Base-by-base conservation (phyloP, 2,113 vertebrate genomes). In the Tragelaphus imberbis region DNA sequence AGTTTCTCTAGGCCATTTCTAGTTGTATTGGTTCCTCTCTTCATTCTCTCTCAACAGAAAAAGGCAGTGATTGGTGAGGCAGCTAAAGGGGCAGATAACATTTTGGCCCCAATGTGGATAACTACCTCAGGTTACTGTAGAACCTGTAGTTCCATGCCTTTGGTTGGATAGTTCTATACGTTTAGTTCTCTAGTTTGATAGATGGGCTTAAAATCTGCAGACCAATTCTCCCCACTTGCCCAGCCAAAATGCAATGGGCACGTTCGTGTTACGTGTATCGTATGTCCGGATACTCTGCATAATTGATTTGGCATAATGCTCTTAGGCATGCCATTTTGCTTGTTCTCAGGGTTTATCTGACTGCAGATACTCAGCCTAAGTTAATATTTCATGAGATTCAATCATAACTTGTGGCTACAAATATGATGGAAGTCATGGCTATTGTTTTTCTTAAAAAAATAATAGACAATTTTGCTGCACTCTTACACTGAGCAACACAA, bases 311-410 rank as follows among this genome's bases (percentile, higher is more conserved):
- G 44, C 51, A 84, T 81, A 55, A 68, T 91, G 90, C 84, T 92
- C 84, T 85, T 28, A 89, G 55, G 30, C 7, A 5, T 33, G 36
- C 77, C 9, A 19, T 91, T 40, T 88, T 94, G 51, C 40, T 96
- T 93, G 68, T 90, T 84, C 71, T 89, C 15, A 40, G 92, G 36
- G 49, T 82, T 94, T 93, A 27, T 84, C 59, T 95, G 88, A 77
- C 56, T 56, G n/a, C 21, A 86, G 8, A 80, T 82, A 65, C 56
- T 94, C 79, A 88, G 33, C 33, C 58, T 51, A 61, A 53, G 15
- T 97, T 94, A 97, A 94, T 96, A 96, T 97, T 92, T 97, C 71
- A 94, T 97, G 97, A 97, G 56, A 88, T 11, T 80, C 63, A 75
- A 1, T 84, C 63, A 65, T 87, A 93, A 91, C 86, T 59, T 25